Evolutionary conservation across 1,140 invertebrate genomes (phyloP), one percentile per base, ranked within the genome.

Genomic region (Drosophila sucinea): DNA sequence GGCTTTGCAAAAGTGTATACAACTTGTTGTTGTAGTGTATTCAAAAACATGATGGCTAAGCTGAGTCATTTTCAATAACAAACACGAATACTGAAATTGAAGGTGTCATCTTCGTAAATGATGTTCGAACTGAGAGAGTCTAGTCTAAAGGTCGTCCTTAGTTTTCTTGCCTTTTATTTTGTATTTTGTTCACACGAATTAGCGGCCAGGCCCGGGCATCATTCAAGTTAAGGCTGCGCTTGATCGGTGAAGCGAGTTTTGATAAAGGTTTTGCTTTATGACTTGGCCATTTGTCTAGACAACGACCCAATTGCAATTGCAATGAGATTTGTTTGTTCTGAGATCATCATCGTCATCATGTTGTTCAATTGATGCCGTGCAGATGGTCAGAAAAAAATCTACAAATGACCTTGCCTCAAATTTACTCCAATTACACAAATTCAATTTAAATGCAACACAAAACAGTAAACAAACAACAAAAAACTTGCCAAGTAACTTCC

Each of bases 21-120:
- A 38, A 38, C 35, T 10, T 11, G 1, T 3, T 38, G 35, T 38
- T 38, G 11, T 8, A 47, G 44, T 23, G 23, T 25, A 47, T 47
- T 5, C 17, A 47, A 47, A 47, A 47, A 11, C 8, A 47, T 47
- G 23, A 47, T 23, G 30, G 60, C 66, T 77, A 66, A 73, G 70
- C 66, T 81, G 70, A 73, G 70, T 82, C 70, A 81, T 71, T 70
- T 33, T 60, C 58, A 81, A 74, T 54, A 47, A 35, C 41, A 56
- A 73, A 69, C 78, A 81, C 65, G 70, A 70, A 82, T 56, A 23
- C 56, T 38, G 30, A 60, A 60, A 38, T 40, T 27, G 70, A 69
- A 79, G 80, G 80, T 82, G 80, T 83, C 80, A 83, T 86, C 78
- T 81, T 78, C 44, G 25, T 51, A 51, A 51, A 51, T 27, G 44